Percentiles rank a stretch among this genome's conserved stretches.
These are phyloP conservation scores for Congeria kusceri DNA, from an alignment of 2,888 invertebrate species.

Conservation along the genomic window DNA sequence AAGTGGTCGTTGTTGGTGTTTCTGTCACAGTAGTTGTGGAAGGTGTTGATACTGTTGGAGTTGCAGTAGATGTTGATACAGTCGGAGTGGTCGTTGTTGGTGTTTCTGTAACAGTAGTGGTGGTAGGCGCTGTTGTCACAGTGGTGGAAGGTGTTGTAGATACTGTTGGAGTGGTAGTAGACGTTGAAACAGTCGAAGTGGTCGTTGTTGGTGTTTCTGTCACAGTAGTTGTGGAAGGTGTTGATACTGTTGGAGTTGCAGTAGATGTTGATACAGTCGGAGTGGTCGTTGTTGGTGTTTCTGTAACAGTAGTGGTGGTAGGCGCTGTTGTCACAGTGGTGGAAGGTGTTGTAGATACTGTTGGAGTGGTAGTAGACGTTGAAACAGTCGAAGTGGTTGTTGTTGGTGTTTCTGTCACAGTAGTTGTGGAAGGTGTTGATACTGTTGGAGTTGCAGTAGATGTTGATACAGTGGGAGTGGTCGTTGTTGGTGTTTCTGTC, in stretches of 20 bases:
- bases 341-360: no score
- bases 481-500: neutral
- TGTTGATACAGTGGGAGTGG: neutral
- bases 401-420: neutral
- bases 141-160: no score
- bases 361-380: neutral
- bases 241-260: neutral
- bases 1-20: neutral
- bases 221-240: neutral
- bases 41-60: neutral
- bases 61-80: neutral
- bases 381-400: neutral
- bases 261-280: neutral
- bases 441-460: neutral
- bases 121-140: no score
- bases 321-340: neutral
- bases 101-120: no score
- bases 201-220: conserved; percentile 6
- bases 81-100: no score
- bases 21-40: neutral
- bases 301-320: neutral
- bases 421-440: neutral
- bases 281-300: neutral
- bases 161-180: neutral
- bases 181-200: neutral